A percentile compares a stretch with the other conserved stretches of the same genome.
phyloP scores from a whole-genome alignment of 2,888 invertebrate species.

The Nysson spinosus region DNA sequence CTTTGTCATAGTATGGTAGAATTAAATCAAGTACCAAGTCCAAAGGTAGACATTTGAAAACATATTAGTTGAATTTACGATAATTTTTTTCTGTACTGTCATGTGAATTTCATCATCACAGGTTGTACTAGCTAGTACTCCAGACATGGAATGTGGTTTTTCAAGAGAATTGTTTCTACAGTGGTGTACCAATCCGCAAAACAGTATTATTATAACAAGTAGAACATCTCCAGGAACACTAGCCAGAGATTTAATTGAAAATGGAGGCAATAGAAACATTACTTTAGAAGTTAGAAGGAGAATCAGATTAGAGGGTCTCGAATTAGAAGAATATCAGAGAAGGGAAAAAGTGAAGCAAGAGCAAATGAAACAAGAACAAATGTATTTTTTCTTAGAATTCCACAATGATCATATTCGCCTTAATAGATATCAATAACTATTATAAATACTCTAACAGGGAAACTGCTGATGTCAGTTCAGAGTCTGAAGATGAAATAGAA shows the following conservation, averaged over 20 bases:
- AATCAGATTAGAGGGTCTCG: slow-evolving; percentile 86
- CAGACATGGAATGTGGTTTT: slow-evolving; percentile 97
- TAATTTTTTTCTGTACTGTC: slow-evolving; percentile 11
- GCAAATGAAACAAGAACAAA: slow-evolving; percentile 76
- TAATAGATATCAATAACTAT: slow-evolving; percentile 14
- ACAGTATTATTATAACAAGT: slow-evolving; percentile 96
- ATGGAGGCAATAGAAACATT: slow-evolving; percentile 85
- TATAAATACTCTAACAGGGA: slow-evolving; percentile 81
- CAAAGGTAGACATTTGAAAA: slow-evolving; percentile 81
- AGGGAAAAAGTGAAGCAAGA: slow-evolving; percentile 81
- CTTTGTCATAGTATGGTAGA: slow-evolving; percentile 95
- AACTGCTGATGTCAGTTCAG: slow-evolving; percentile 86
- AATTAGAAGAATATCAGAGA: slow-evolving; percentile 86
- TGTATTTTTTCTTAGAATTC: too few relatives aligned
- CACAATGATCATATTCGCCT: too few relatives aligned
- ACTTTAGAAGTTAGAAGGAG: slow-evolving; percentile 85
- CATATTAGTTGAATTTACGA: neutral
- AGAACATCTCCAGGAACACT: slow-evolving; percentile 90
- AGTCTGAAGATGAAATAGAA: slow-evolving; percentile 91
- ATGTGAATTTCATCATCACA: slow-evolving; percentile 52
- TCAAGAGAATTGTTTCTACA: slow-evolving; percentile 95
- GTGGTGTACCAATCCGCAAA: slow-evolving; percentile 95
- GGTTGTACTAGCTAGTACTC: slow-evolving; percentile 96
- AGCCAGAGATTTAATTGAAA: slow-evolving; percentile 88
- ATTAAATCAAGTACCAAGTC: slow-evolving; percentile 90